Base-by-base conservation (phyloP, 2,113 vertebrate genomes). In the Macrotis lagotis region DNA sequence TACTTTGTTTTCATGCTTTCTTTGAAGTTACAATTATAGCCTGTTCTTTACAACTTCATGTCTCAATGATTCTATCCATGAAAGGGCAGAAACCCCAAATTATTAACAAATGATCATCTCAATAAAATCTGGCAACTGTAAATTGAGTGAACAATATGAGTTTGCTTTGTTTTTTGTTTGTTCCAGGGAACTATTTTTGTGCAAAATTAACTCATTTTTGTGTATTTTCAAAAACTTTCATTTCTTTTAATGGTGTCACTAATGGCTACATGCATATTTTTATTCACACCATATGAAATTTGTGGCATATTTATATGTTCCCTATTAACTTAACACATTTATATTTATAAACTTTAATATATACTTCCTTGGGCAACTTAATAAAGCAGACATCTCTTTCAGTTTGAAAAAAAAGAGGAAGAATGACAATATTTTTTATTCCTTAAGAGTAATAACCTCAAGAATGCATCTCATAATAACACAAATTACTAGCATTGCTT, bases 11-110 rank as follows among this genome's bases (percentile, higher is more conserved):
- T 97, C 83, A 88, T 95, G n/a, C 66, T 90, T 97, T 93, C 89
- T 98, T 97, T 98, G 95, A 97, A 97, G 89, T 95, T 94, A 96
- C 16, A 94, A 95, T 51, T 51, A 47, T 89, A 19, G 25, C 44
- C 94, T 97, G 2, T 47, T 96, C 92, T 96, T 97, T 59, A 93
- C 88, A 44, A 50, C 52, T 96, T 89, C 83, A 96, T 94, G 59
- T 66, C 52, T 0, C 14, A 92, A 96, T 49, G 16, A 96, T 93
- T 88, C 26, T 91, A 94, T 44, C 37, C 92, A 94, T 25, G 52
- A 83, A 97, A 94, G 48, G 59, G 51, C 7, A 91, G 90, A 92
- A 97, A 90, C 28, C 47, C 44, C 92, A 93, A 96, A 97, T 95
- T 93, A 95, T 51, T 93, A 97, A 96, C 93, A 97, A 90, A 96